Base-by-base conservation (phyloP, 2,888 invertebrate species). In the Ophion costatus region DNA sequence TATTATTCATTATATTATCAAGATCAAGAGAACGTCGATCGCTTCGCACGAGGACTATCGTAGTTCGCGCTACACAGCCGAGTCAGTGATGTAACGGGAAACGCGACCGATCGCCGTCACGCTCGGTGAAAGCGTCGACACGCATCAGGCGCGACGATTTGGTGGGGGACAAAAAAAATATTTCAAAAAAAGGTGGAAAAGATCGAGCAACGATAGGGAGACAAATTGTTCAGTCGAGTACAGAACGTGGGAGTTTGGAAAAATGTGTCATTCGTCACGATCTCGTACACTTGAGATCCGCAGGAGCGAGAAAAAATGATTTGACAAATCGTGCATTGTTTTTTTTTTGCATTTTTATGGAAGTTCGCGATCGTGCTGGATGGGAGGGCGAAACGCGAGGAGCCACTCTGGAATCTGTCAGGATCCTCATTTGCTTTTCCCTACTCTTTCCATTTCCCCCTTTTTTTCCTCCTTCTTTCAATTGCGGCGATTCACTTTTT, bases 361-460 rank as follows among this genome's bases (percentile, higher is more conserved):
- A 78, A 38, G 71, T 57, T 66, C 22, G n/a, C n/a, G n/a, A n/a
- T n/a, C n/a, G 11, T 20, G 59, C 17, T 66, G 22, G 10, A 22
- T 9, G 63, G n/a, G n/a, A 61, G 24, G 24, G 5, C 17, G 56
- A 42, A 29, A 63, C 33, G 73, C 10, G 29, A 45, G 61, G 66
- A n/a, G 38, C 17, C 61, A 33, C 24, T 66, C 69, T 38, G 80
- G 80, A 87, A 90, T 89, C 87, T 87, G 84, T 80, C 45, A 33
- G 77, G 42, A 69, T 76, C 56, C 24, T n/a, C 51, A 29, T 51
- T n/a, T 29, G 29, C n/a, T 56, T 29, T 2, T 2, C 9, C 22
- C 17, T 17, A 6, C 22, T n/a, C 29, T 70, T 29, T 57, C 33
- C 17, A n/a, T 29, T 11, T n/a, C 10, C 56, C n/a, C 33, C 17